Evolutionary conservation across 2,888 invertebrate species (phyloP).

Genomic region (Pardosa pseudoannulata): DNA sequence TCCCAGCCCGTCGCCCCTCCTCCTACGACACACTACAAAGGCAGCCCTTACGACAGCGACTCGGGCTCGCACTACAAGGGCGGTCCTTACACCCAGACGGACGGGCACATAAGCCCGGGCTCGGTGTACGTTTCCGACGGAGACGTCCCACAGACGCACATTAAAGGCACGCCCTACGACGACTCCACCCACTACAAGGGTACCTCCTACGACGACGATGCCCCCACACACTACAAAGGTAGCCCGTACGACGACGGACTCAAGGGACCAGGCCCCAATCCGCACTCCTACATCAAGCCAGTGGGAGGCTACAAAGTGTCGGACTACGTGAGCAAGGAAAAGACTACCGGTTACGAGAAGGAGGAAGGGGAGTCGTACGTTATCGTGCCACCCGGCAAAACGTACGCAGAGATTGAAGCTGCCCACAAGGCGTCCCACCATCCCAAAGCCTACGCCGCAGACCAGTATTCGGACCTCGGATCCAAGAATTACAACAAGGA

Average conservation of each 20-base stretch:
- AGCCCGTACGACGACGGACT: conserved; percentile 17
- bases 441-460: conserved; percentile 47
- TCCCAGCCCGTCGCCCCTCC: not conserved
- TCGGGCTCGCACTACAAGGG: not conserved
- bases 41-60: not conserved
- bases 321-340: conserved; percentile 13
- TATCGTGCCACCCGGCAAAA: conserved; percentile 35
- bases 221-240: conserved; percentile 27
- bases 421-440: conserved; percentile 33
- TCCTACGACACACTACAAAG: conserved; percentile 11
- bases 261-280: not conserved
- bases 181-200: conserved; percentile 25
- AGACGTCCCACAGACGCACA: not conserved
- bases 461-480: conserved; percentile 50
- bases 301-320: conserved; percentile 44
- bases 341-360: not conserved
- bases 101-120: not conserved
- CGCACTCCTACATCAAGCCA: conserved; percentile 42
- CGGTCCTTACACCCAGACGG: not conserved
- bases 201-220: not conserved
- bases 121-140: not conserved
- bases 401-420: conserved; percentile 49
- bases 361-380: conserved; percentile 18
- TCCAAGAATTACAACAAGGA: conserved; percentile 13
- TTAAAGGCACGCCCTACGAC: conserved; percentile 30